Evolutionary conservation across 1,140 invertebrate genomes (phyloP), one percentile per base, ranked within the genome.

Genomic region (Papilio xuthus): DNA sequence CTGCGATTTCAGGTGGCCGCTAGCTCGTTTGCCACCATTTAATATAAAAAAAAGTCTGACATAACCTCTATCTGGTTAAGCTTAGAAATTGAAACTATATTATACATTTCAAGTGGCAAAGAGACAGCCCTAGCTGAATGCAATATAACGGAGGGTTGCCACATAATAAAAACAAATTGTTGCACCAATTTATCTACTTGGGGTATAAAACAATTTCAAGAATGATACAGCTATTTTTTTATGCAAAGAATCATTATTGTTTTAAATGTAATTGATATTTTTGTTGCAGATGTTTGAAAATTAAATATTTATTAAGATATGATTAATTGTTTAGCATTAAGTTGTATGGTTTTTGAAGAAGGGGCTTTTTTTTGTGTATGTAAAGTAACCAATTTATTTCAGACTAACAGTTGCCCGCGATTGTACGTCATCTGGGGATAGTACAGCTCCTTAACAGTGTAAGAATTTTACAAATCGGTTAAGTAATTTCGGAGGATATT

Each of bases 141-240:
- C 53, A 80, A 56, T 77, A 67, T 83, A 41, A 50, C 28, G n/a
- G 78, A 79, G 81, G 83, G 83, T 82, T 79, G 71, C 47, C 80
- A 82, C 77, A 70, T 79, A 80, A 84, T 82, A 84, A 80, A 80
- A 81, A 80, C 77, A 82, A 82, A 78, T 82, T 80, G 78, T 67
- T 37, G 42, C 20, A 73, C 23, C 6, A 41, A 42, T 44, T 72
- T 41, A 42, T 26, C 23, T 13, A 18, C 9, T 47, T 73, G 42
- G 71, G 42, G 71, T 50, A 15, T 47, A 44, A 47, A 50, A 73
- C 71, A 73, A 73, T 73, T 73, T 73, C 42, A n/a, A 13, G 8
- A 73, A 73, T 73, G 71, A 50, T 42, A n/a, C 28, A 9, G 42
- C 37, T 10, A 72, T 44, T 73, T 72, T 72, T 72, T 8, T 13